A percentile compares a stretch with the other conserved stretches of the same genome.
Conservation (phyloP, 1,140 invertebrate genomes). For the Plectus sambesii region DNA sequence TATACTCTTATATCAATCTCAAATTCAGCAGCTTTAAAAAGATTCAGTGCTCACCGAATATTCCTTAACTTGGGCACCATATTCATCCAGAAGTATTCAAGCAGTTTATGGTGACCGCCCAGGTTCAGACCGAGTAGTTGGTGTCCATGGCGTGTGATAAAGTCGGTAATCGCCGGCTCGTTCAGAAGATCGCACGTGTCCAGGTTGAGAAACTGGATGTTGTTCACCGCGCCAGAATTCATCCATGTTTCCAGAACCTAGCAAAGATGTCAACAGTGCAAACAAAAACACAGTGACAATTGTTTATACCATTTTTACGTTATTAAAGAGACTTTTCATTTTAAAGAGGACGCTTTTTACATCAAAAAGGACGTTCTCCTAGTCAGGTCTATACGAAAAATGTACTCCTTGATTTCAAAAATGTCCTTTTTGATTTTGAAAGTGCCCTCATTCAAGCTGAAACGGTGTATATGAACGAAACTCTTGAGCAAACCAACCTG, state of each 20-base stretch:
- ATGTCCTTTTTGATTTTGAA: too few species aligned
- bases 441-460: too few species aligned
- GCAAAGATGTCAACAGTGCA: slow-evolving; percentile 30
- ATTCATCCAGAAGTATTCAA: slow-evolving; percentile 60
- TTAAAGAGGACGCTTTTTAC: too few species aligned
- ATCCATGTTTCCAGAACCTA: slow-evolving; percentile 73
- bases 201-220: slow-evolving; percentile 75
- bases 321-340: too few species aligned
- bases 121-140: slow-evolving; percentile 74
- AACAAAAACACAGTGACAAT: too few species aligned
- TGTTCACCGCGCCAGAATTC: slow-evolving; percentile 71
- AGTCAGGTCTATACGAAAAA: too few species aligned
- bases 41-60: slow-evolving; percentile 45
- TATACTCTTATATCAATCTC: too few species aligned
- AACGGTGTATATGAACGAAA: too few species aligned
- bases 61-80: slow-evolving; percentile 50
- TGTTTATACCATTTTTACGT: too few species aligned
- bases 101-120: slow-evolving; percentile 91
- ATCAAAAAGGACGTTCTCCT: slow-evolving; percentile 4
- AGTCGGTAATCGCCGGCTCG: slow-evolving; percentile 79
- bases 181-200: slow-evolving; percentile 86
- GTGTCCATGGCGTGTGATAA: slow-evolving; percentile 72
- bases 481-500: slow-evolving; percentile 54
- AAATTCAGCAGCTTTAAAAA: neutral
- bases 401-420: too few species aligned